These are phyloP conservation scores for Pelvicachromis taeniatus DNA, from an alignment of 2,113 vertebrate genomes.

Conservation along the genomic window DNA sequence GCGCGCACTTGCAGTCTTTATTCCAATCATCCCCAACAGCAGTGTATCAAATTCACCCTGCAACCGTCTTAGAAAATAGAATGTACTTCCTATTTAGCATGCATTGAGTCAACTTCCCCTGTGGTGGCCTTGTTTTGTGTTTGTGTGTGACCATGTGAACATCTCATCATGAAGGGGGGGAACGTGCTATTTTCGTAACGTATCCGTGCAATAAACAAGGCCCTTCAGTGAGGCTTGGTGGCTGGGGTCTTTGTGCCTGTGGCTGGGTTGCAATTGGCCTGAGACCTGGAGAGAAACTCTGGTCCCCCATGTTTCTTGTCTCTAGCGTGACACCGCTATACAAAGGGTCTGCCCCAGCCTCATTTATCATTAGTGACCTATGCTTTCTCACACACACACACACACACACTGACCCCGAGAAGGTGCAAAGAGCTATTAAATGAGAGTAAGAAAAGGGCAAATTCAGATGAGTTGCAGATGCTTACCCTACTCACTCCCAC, in stretches of 20 bases:
- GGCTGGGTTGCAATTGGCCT: conserved; percentile 17
- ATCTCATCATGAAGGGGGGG: neutral
- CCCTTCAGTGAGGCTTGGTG: conserved; percentile 6
- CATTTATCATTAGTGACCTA: conserved; percentile 49
- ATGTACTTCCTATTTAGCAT: conserved; percentile 70
- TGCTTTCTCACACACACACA: neutral
- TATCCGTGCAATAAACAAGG: conserved; percentile 40
- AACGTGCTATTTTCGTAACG: conserved; percentile 4
- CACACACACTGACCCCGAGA: neutral
- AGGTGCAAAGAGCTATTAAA: neutral
- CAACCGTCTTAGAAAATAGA: conserved; percentile 41
- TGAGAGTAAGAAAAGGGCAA: conserved; percentile 1
- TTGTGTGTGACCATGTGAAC: conserved; percentile 39
- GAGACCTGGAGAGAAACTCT: neutral
- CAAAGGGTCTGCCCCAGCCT: neutral
- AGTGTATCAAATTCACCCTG: conserved; percentile 43
- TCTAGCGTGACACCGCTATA: neutral
- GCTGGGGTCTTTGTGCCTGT: neutral
- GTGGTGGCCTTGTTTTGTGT: conserved; percentile 43
- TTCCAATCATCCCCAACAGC: conserved; percentile 10
- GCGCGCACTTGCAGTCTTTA: neutral
- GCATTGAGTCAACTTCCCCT: conserved; percentile 60
- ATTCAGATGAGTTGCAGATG: conserved; percentile 37
- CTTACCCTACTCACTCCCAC: neutral
- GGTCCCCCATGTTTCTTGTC: conserved; percentile 9